Conservation (phyloP, 2,888 invertebrate species). For the Piscicola geometra region DNA sequence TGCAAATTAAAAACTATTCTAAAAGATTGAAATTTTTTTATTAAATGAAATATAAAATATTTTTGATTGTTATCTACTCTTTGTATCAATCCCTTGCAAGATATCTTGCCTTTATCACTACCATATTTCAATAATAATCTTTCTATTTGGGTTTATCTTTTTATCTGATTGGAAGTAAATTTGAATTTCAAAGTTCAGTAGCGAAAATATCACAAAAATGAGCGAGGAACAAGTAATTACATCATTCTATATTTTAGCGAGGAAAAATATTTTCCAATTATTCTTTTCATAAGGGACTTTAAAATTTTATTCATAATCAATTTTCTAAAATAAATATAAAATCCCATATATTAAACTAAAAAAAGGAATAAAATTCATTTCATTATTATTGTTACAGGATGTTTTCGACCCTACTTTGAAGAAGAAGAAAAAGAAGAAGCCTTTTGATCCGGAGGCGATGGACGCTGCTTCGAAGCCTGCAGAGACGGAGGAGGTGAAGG, state of each 20-base stretch:
- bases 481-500: slow-evolving; percentile 12
- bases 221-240: slow-evolving; percentile 4
- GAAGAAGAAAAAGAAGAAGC: slow-evolving; percentile 92
- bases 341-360: no score
- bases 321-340: no score
- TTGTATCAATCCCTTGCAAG: no score
- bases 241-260: background rate
- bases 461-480: slow-evolving; percentile 50
- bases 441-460: slow-evolving; percentile 80
- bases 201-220: background rate
- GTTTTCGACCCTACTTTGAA: slow-evolving; percentile 82
- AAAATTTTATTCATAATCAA: no score
- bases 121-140: background rate
- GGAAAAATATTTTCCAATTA: no score
- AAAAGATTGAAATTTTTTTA: background rate
- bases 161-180: background rate
- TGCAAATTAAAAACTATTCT: background rate
- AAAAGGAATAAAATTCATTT: no score
- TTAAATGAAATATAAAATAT: background rate
- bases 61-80: background rate
- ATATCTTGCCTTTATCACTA: background rate
- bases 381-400: slow-evolving; percentile 53
- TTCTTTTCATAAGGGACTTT: no score
- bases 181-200: background rate
- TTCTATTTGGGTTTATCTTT: background rate